Evolutionary conservation across 1,140 invertebrate species (phyloP).

Genomic region (Bilobella aurantiaca): DNA sequence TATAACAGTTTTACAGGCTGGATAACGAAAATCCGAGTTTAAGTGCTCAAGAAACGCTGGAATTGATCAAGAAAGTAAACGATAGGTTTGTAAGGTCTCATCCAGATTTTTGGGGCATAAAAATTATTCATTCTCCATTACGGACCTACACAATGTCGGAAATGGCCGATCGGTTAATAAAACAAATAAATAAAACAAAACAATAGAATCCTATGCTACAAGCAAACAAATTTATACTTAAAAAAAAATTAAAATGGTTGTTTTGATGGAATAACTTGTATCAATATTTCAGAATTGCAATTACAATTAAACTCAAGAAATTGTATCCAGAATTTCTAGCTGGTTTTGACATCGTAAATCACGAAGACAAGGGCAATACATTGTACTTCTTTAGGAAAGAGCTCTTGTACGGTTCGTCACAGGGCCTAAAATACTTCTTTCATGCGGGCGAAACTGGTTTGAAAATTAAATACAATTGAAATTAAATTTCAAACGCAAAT

Average conservation of each 20-base stretch:
- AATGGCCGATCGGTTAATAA: no score
- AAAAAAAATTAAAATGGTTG: no score
- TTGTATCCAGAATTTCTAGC: constrained; percentile 49
- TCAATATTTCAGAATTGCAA: no score
- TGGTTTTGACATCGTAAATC: constrained; percentile 50
- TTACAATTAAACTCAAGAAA: constrained; percentile 9
- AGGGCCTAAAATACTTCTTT: constrained; percentile 54
- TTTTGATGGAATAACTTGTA: no score
- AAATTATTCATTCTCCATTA: constrained; percentile 56
- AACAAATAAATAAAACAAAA: not conserved
- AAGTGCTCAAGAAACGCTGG: constrained; percentile 45
- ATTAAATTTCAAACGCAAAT: not conserved
- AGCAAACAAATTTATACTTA: not conserved
- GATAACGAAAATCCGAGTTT: constrained; percentile 47
- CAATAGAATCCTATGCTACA: not conserved
- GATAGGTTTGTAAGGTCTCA: constrained; percentile 51
- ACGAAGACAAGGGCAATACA: not conserved
- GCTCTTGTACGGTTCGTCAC: not conserved
- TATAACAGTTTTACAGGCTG: constrained; percentile 37
- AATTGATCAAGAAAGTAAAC: constrained; percentile 50
- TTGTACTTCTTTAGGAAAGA: not conserved
- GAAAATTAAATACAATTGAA: no score
- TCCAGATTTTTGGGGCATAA: constrained; percentile 53
- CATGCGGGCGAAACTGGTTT: constrained; percentile 74
- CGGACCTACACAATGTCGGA: not conserved